phyloP scores from a whole-genome alignment of 2,113 vertebrate species.

The Todiramphus chloris region DNA sequence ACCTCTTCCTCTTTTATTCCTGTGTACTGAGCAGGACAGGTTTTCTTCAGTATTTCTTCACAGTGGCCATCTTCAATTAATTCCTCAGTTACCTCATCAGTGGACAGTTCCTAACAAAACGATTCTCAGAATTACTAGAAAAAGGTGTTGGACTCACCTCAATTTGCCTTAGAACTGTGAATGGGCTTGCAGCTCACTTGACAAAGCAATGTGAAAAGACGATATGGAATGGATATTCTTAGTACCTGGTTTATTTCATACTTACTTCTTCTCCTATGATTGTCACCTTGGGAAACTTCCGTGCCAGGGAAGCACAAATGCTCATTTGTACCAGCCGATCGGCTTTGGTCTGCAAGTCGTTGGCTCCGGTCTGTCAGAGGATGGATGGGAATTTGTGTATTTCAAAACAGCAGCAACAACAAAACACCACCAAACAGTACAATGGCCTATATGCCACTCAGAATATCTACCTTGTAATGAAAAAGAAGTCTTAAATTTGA shows the following conservation, averaged over 20 bases:
- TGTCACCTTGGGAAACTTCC: conserved; percentile 88
- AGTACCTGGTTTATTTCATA: background rate
- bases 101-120: conserved; percentile 83
- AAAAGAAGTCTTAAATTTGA: background rate
- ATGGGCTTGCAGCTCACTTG: background rate
- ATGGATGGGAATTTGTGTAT: background rate
- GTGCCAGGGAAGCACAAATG: conserved; percentile 90
- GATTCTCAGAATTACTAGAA: background rate
- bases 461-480: background rate
- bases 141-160: background rate
- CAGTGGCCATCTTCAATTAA: conserved; percentile 86
- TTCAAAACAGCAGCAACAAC: background rate
- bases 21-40: conserved; percentile 85
- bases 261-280: conserved; percentile 97
- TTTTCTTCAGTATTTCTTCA: conserved; percentile 87
- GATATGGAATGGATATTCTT: background rate
- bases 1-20: conserved; percentile 93
- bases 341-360: conserved; percentile 94
- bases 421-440: background rate
- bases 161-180: background rate
- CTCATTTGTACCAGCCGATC: conserved; percentile 93
- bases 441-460: background rate
- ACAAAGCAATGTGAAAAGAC: background rate
- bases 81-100: conserved; percentile 83
- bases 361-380: conserved; percentile 80